These are phyloP conservation scores for Fragum fragum DNA, from an alignment of 2,888 invertebrate species.

Conservation along the genomic window DNA sequence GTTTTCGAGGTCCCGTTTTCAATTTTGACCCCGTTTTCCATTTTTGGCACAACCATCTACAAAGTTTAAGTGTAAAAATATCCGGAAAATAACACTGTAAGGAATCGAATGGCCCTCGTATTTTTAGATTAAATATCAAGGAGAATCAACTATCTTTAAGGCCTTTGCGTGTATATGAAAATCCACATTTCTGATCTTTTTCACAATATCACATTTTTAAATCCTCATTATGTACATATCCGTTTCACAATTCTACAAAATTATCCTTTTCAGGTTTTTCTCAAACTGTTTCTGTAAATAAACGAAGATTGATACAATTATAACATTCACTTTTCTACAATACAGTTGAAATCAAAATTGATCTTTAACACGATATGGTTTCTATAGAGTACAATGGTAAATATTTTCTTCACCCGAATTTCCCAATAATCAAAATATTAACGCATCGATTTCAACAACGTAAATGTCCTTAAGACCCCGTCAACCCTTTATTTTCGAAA, in stretches of 20 bases:
- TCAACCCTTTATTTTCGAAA: background rate
- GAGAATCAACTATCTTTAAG: too few relatives aligned
- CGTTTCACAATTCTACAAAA: too few relatives aligned
- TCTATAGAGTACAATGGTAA: constrained; percentile 2
- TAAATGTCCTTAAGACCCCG: constrained; percentile 12
- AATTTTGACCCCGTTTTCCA: constrained; percentile 25
- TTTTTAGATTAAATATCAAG: too few relatives aligned
- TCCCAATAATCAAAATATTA: constrained; percentile 22
- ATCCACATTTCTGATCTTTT: too few relatives aligned
- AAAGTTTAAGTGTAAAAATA: background rate
- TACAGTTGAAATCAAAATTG: background rate
- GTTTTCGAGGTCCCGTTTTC: constrained; percentile 13
- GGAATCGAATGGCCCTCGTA: too few relatives aligned
- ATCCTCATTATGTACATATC: too few relatives aligned
- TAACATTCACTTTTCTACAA: background rate
- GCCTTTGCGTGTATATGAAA: background rate
- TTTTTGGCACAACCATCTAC: constrained; percentile 19
- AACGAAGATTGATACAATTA: background rate
- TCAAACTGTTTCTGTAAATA: too few relatives aligned
- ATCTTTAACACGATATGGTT: constrained; percentile 1
- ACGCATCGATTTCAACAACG: constrained; percentile 11
- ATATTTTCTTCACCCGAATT: constrained; percentile 17
- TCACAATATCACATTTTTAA: too few relatives aligned
- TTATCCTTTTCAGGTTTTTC: too few relatives aligned
- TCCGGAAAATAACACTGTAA: too few relatives aligned